phyloP scores from a whole-genome alignment of 2,888 invertebrate species.

The Hipparchia semele region DNA sequence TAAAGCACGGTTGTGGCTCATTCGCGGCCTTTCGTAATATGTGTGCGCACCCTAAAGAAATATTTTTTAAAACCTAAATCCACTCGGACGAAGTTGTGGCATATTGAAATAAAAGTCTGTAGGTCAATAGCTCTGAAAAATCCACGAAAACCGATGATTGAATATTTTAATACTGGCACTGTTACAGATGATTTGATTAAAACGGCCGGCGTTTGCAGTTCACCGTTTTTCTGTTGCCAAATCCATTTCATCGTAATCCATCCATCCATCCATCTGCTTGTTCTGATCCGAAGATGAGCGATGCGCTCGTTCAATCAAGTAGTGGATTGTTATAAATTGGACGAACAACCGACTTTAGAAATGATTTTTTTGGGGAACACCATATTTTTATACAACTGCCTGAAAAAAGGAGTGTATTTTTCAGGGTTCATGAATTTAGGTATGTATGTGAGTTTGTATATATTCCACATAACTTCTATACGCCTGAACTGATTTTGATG shows the following conservation, averaged over 20 bases:
- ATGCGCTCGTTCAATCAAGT: constrained; percentile 33
- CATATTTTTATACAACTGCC: not conserved
- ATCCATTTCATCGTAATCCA: constrained; percentile 44
- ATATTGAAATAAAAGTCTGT: too few species aligned
- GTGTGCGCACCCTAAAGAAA: too few species aligned
- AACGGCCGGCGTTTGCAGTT: constrained; percentile 30
- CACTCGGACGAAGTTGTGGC: not conserved
- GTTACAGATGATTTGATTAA: constrained; percentile 42
- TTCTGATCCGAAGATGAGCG: constrained; percentile 35
- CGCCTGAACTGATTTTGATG: too few species aligned
- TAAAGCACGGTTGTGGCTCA: too few species aligned
- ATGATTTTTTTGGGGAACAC: not conserved
- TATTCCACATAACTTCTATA: too few species aligned
- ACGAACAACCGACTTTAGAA: constrained; percentile 6
- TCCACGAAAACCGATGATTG: constrained; percentile 13
- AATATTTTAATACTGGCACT: constrained; percentile 40
- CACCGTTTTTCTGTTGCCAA: constrained; percentile 44
- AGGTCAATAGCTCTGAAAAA: not conserved
- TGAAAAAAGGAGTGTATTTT: too few species aligned
- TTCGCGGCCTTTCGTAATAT: too few species aligned
- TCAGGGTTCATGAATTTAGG: too few species aligned
- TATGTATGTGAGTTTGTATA: too few species aligned
- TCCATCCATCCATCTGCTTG: constrained; percentile 42
- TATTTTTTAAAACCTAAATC: too few species aligned
- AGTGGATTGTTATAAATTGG: constrained; percentile 31